phyloP scores from a whole-genome alignment of 2,113 vertebrate species.

The Plectropomus leopardus region DNA sequence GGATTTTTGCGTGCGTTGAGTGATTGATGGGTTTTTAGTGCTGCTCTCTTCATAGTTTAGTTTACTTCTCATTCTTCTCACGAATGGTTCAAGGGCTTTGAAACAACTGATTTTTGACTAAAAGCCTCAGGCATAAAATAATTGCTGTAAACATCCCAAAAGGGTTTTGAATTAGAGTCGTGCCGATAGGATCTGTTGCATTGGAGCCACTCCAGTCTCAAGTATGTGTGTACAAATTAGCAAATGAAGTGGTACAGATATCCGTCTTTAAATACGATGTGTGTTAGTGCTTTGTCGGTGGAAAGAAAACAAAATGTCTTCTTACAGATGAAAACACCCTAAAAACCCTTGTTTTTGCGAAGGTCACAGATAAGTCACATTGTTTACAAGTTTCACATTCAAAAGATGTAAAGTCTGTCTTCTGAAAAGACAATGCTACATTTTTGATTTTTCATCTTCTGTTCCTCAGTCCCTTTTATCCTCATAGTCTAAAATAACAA shows the following conservation, averaged over 20 bases:
- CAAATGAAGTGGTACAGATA: neutral
- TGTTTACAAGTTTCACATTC: neutral
- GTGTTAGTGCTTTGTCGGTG: neutral
- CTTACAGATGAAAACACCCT: neutral
- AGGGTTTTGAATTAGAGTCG: constrained; percentile 13
- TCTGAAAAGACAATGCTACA: neutral
- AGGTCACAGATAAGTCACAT: neutral
- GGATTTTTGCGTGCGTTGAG: constrained; percentile 1
- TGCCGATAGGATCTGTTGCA: constrained; percentile 14
- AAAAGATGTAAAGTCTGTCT: neutral
- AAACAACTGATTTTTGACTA: constrained; percentile 11
- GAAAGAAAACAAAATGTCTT: neutral
- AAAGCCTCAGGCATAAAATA: constrained; percentile 19
- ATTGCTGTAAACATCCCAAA: constrained; percentile 37
- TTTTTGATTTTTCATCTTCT: neutral
- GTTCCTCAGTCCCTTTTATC: neutral
- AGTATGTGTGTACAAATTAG: constrained; percentile 39
- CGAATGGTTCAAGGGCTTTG: constrained; percentile 25
- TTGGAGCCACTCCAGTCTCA: constrained; percentile 13
- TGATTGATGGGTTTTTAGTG: constrained; percentile 18
- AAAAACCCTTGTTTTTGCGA: neutral
- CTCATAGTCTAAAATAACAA: neutral
- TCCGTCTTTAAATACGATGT: constrained; percentile 8
- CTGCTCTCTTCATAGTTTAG: neutral
- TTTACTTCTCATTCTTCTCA: constrained; percentile 11